Percentiles rank a stretch among this genome's conserved stretches.
Evolutionary conservation across 2,113 vertebrate species (phyloP).

Genomic region (Zosterops pallidus): DNA sequence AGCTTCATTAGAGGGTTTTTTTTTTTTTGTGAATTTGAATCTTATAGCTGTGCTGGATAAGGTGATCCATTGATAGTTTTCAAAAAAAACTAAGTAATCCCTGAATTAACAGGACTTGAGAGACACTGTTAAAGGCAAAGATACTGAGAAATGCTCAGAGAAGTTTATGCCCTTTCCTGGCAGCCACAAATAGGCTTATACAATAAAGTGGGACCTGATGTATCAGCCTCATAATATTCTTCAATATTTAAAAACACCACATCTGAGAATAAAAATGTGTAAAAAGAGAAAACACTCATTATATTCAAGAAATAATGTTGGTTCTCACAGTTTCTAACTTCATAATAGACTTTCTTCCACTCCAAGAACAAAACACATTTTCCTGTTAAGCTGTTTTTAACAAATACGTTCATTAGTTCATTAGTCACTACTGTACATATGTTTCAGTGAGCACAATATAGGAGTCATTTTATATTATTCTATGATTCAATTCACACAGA

Average conservation of each 20-base stretch:
- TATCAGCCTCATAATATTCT: not conserved
- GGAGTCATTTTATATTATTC: not conserved
- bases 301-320: not conserved
- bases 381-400: not conserved
- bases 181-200: not conserved
- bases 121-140: not conserved
- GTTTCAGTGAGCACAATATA: slow-evolving; percentile 12
- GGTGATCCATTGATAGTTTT: not conserved
- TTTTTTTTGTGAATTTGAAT: not conserved
- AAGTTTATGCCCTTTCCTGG: not conserved
- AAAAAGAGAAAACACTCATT: not conserved
- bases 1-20: not conserved
- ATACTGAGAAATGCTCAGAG: not conserved
- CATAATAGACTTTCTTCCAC: not conserved
- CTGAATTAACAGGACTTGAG: not conserved
- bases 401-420: not conserved
- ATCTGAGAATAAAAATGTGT: slow-evolving; percentile 3
- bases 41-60: not conserved
- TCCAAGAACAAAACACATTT: not conserved
- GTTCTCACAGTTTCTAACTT: slow-evolving; percentile 9
- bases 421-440: not conserved
- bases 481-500: not conserved
- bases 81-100: not conserved
- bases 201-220: not conserved
- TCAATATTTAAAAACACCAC: not conserved